These are phyloP conservation scores for Lampris incognitus DNA, from an alignment of 2,113 vertebrate genomes.

Conservation along the genomic window DNA sequence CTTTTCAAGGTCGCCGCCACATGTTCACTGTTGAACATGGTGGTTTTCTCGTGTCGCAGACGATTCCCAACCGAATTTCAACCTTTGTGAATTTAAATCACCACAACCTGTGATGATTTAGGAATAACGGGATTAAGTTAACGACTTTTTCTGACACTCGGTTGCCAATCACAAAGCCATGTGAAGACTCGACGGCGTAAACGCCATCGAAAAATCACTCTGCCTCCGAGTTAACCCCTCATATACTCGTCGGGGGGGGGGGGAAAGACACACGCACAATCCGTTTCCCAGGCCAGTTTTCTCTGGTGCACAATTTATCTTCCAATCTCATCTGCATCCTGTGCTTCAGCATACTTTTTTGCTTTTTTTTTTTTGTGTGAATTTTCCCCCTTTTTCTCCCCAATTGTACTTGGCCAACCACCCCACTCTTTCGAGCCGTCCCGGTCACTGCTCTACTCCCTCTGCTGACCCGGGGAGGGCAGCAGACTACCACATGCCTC, in stretches of 20 bases:
- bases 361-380: too few species aligned
- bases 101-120: constrained; percentile 27
- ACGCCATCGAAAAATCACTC: constrained; percentile 3
- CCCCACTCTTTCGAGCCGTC: too few species aligned
- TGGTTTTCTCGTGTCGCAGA: constrained; percentile 29
- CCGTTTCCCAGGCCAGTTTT: too few species aligned
- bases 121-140: not conserved
- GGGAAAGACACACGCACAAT: too few species aligned
- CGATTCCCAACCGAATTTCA: constrained; percentile 21
- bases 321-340: too few species aligned
- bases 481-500: too few species aligned
- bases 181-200: constrained; percentile 32
- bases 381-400: too few species aligned
- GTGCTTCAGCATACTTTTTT: too few species aligned
- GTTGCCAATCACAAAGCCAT: constrained; percentile 33
- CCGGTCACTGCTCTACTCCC: too few species aligned
- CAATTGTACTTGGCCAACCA: too few species aligned
- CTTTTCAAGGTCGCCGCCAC: constrained; percentile 23
- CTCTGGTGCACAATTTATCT: too few species aligned
- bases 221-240: not conserved
- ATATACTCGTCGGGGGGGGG: not conserved
- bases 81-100: constrained; percentile 31
- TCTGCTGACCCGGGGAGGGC: too few species aligned
- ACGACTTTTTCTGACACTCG: not conserved
- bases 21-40: constrained; percentile 12